These are phyloP conservation scores for Coreoperca whiteheadi DNA, from an alignment of 2,113 vertebrate species.

Conservation along the genomic window DNA sequence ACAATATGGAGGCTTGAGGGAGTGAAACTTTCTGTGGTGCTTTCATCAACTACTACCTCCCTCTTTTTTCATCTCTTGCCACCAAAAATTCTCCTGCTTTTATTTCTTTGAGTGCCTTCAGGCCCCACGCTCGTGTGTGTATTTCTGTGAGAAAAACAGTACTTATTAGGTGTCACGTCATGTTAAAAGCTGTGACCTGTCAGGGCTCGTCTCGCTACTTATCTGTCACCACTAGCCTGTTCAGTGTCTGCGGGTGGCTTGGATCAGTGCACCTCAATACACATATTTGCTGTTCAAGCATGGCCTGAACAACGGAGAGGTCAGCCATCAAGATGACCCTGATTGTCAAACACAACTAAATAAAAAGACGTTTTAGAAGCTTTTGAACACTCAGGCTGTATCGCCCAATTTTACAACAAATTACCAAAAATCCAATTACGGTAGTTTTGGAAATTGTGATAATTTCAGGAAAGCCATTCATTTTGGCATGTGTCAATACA, in stretches of 20 bases:
- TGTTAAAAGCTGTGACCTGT: conserved; percentile 73
- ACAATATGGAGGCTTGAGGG: conserved; percentile 42
- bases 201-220: conserved; percentile 69
- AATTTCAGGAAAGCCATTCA: conserved; percentile 16
- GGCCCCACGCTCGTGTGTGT: conserved; percentile 18
- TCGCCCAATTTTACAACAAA: conserved; percentile 27
- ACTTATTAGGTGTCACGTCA: conserved; percentile 73
- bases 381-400: conserved; percentile 38
- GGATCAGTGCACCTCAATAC: conserved; percentile 63
- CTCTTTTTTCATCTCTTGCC: conserved; percentile 43
- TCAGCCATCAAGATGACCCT: conserved; percentile 76
- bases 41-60: conserved; percentile 30
- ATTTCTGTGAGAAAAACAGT: conserved; percentile 58
- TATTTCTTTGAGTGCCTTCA: conserved; percentile 48
- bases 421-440: conserved; percentile 14
- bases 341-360: conserved; percentile 67
- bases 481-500: neutral
- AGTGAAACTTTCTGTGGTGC: conserved; percentile 23
- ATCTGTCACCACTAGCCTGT: conserved; percentile 74
- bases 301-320: conserved; percentile 61
- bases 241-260: conserved; percentile 74
- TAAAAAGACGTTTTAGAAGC: conserved; percentile 63
- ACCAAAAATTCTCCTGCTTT: conserved; percentile 35
- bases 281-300: conserved; percentile 74
- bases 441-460: conserved; percentile 19